phyloP scores from a whole-genome alignment of 2,888 invertebrate species.

The Steinernema carpocapsae region DNA sequence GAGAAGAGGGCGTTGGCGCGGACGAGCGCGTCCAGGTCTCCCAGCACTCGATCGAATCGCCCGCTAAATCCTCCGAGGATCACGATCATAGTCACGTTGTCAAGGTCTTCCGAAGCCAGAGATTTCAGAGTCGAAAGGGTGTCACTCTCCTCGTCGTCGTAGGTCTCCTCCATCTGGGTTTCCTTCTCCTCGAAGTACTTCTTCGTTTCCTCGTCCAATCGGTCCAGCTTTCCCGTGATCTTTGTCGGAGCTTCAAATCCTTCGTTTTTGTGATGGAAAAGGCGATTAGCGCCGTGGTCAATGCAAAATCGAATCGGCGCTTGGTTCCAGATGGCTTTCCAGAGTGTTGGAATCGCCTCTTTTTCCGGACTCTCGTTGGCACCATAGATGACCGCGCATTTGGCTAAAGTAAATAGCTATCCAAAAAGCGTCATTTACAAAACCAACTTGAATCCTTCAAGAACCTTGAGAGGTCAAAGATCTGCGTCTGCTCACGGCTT shows the following conservation, averaged over 20 bases:
- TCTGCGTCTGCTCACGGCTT: background rate
- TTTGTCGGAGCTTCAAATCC: background rate
- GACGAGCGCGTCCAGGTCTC: background rate
- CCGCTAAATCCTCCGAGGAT: slow-evolving; percentile 1
- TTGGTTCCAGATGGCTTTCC: slow-evolving; percentile 17
- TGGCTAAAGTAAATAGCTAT: background rate
- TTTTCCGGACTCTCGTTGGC: background rate
- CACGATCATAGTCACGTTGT: background rate
- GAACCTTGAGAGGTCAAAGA: background rate
- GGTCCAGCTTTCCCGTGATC: slow-evolving; percentile 14
- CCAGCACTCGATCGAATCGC: slow-evolving; percentile 11
- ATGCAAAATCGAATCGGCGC: slow-evolving; percentile 20
- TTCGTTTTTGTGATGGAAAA: background rate
- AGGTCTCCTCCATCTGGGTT: background rate
- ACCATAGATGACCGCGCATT: background rate
- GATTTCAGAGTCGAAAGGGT: background rate
- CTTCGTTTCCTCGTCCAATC: background rate
- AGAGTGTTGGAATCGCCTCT: background rate
- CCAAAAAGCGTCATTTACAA: background rate
- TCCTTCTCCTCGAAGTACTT: slow-evolving; percentile 7
- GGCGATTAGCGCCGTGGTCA: background rate
- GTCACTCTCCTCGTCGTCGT: slow-evolving; percentile 5
- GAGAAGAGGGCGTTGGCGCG: background rate
- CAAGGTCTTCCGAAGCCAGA: background rate
- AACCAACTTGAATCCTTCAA: slow-evolving; percentile 18